A percentile compares a stretch with the other conserved stretches of the same genome.
Evolutionary conservation across 2,888 invertebrate genomes (phyloP).

Genomic region (Cetonia aurata): DNA sequence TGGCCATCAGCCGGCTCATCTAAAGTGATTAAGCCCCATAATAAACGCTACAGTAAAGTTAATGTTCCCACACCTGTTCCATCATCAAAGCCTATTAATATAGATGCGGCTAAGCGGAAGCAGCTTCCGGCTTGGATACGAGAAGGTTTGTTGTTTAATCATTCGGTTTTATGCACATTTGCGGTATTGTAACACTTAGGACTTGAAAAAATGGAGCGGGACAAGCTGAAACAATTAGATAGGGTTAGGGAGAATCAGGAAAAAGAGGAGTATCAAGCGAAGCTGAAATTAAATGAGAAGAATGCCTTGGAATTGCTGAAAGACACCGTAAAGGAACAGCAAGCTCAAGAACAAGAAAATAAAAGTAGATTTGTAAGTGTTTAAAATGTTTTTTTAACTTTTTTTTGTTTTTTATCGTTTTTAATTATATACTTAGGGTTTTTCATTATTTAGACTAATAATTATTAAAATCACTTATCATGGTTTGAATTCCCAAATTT

Average conservation of each 20-base stretch:
- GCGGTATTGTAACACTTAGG: constrained; percentile 69
- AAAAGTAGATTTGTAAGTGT: constrained; percentile 74
- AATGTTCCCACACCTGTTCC: constrained; percentile 60
- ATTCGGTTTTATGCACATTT: neutral
- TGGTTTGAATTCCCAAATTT: no score
- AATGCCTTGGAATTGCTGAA: constrained; percentile 67
- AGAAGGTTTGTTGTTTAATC: constrained; percentile 73
- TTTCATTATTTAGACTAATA: no score
- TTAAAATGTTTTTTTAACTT: neutral
- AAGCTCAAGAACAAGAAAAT: constrained; percentile 56
- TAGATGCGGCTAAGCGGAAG: constrained; percentile 88
- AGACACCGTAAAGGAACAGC: constrained; percentile 66
- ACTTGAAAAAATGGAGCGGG: constrained; percentile 96
- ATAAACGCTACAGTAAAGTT: constrained; percentile 64
- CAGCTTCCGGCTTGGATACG: constrained; percentile 98
- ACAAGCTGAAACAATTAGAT: constrained; percentile 89
- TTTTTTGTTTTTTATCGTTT: neutral
- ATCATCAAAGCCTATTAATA: constrained; percentile 61
- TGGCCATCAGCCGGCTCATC: constrained; percentile 60
- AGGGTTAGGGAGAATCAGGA: constrained; percentile 78
- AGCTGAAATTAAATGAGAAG: constrained; percentile 69
- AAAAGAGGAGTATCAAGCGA: constrained; percentile 71
- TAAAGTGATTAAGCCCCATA: constrained; percentile 64
- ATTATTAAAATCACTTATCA: no score
- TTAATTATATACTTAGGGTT: no score